Percentiles rank a stretch among this genome's conserved stretches.
phyloP scores from a whole-genome alignment of 2,113 vertebrate species.

The Alces alces region DNA sequence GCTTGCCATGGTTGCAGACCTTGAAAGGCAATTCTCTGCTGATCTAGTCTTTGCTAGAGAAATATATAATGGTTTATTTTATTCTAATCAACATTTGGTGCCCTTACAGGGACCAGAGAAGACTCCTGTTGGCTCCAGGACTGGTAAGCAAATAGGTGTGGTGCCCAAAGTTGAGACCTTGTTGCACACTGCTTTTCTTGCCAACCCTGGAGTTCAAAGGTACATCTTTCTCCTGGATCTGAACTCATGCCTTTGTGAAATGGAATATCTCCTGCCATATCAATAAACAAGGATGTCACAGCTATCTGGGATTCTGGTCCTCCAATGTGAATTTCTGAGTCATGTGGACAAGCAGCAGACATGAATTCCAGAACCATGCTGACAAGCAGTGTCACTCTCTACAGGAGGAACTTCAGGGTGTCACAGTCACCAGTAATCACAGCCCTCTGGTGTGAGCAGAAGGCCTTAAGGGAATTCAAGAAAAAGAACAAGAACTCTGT shows the following conservation, averaged over 20 bases:
- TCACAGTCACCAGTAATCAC: not conserved
- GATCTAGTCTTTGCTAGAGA: not conserved
- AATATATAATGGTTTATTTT: not conserved
- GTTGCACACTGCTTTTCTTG: not conserved
- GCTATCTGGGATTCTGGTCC: not conserved
- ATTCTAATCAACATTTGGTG: not conserved
- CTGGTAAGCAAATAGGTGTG: not conserved
- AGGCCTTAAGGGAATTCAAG: not conserved
- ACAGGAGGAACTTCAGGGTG: not conserved
- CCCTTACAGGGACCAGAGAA: not conserved
- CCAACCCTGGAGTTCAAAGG: not conserved
- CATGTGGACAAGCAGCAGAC: not conserved
- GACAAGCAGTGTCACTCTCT: not conserved
- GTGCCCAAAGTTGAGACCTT: not conserved
- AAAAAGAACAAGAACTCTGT: not conserved
- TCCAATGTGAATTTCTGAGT: not conserved
- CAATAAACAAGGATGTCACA: not conserved
- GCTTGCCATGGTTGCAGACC: not conserved
- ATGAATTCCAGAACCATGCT: not conserved
- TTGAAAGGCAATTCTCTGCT: not conserved
- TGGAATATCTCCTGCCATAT: not conserved
- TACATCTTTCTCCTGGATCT: not conserved
- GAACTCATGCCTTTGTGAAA: not conserved
- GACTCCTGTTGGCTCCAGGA: not conserved
- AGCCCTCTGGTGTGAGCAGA: not conserved